A percentile compares a stretch with the other conserved stretches of the same genome.
Evolutionary conservation across 1,140 invertebrate species (phyloP).

Genomic region (Vanessa atalanta): DNA sequence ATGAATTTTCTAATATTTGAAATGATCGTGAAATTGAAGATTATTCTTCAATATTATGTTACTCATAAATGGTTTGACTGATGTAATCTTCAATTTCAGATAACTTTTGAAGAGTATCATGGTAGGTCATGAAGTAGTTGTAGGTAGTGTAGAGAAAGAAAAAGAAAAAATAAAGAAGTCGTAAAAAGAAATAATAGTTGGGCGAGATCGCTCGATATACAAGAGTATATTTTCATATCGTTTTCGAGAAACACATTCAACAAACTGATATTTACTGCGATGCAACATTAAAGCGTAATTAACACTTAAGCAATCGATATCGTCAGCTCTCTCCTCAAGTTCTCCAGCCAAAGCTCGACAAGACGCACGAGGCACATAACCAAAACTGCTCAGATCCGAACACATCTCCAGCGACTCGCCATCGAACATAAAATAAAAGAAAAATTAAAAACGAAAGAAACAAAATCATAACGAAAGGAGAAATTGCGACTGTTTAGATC

Average conservation of each 20-base stretch:
- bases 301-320: constrained; percentile 21
- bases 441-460: constrained; percentile 40
- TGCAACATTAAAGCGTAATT: constrained; percentile 21
- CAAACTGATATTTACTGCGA: constrained; percentile 10
- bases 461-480: constrained; percentile 56
- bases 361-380: constrained; percentile 21
- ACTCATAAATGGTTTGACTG: background rate
- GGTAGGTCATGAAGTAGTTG: constrained; percentile 56
- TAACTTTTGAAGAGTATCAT: constrained; percentile 36
- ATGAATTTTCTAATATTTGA: background rate
- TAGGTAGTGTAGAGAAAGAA: constrained; percentile 49
- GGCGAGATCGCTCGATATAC: constrained; percentile 45
- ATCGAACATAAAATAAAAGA: constrained; percentile 36
- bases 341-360: constrained; percentile 26
- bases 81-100: constrained; percentile 50
- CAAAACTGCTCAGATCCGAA: constrained; percentile 4
- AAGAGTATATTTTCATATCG: background rate
- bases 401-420: constrained; percentile 38
- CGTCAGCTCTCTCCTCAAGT: constrained; percentile 6
- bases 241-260: constrained; percentile 13
- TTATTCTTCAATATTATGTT: background rate
- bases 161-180: constrained; percentile 45
- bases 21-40: constrained; percentile 44
- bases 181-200: constrained; percentile 34
- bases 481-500: constrained; percentile 78